These are phyloP conservation scores for Zhengitettix transpicula DNA, from an alignment of 2,888 invertebrate genomes.

Conservation along the genomic window DNA sequence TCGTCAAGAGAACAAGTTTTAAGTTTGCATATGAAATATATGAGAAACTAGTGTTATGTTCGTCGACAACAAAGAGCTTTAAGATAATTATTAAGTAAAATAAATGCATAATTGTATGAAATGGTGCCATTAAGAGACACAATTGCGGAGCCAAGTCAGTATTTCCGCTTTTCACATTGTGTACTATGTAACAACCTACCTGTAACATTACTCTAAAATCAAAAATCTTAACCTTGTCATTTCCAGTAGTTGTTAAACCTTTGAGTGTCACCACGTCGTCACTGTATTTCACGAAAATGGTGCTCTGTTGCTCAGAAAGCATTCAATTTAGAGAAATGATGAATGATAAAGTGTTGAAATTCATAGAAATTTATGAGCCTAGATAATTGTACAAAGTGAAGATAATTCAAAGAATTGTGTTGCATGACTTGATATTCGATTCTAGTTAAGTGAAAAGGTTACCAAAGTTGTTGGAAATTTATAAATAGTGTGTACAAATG, in stretches of 20 bases:
- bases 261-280: not conserved
- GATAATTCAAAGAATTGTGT: constrained; percentile 1
- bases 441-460: constrained; percentile 10
- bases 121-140: constrained; percentile 6
- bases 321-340: not conserved
- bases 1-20: not conserved
- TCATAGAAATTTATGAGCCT: not conserved
- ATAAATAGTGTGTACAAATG: constrained; percentile 5
- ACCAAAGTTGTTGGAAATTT: constrained; percentile 7
- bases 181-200: constrained; percentile 5
- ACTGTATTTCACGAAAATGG: constrained; percentile 5
- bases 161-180: constrained; percentile 5
- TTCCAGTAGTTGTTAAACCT: not conserved
- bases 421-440: constrained; percentile 5
- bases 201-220: constrained; percentile 1
- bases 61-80: constrained; percentile 8
- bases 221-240: constrained; percentile 1
- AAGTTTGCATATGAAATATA: not conserved
- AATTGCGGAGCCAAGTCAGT: constrained; percentile 4
- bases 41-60: constrained; percentile 3
- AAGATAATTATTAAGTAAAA: constrained; percentile 8
- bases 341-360: not conserved
- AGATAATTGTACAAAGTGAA: constrained; percentile 2
- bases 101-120: constrained; percentile 3
- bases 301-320: constrained; percentile 4